A percentile compares a stretch with the other conserved stretches of the same genome.
Conservation (phyloP, 2,797 vertebrate species). For the Apodemus agrarius region DNA sequence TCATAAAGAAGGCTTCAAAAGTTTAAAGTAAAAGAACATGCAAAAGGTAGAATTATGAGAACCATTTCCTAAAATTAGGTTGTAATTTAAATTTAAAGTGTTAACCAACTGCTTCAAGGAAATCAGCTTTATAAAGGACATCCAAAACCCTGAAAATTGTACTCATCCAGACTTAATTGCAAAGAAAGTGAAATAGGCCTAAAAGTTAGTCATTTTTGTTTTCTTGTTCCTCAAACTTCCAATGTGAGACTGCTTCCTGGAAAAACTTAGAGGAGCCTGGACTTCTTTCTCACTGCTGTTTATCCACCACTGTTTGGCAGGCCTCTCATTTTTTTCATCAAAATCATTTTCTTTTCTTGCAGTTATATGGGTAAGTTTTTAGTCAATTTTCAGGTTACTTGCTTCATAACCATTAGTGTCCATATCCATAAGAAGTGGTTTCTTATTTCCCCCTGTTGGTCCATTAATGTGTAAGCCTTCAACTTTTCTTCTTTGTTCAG, state of each 20-base stretch:
- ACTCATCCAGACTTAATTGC: conserved; percentile 85
- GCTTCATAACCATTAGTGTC: conserved; percentile 93
- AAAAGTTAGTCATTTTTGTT: conserved; percentile 85
- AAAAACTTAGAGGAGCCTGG: conserved; percentile 87
- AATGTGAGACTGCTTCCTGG: conserved; percentile 85
- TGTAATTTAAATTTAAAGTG: conserved; percentile 74
- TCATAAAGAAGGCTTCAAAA: conserved; percentile 59
- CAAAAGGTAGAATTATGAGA: conserved; percentile 71
- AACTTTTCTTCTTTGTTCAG: conserved; percentile 85
- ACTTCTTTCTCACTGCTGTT: conserved; percentile 92
- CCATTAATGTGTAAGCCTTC: conserved; percentile 91
- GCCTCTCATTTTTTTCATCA: conserved; percentile 88
- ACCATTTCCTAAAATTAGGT: conserved; percentile 70
- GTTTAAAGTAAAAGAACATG: conserved; percentile 72
- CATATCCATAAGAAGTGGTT: conserved; percentile 85
- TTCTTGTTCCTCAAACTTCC: conserved; percentile 88
- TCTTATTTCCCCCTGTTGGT: conserved; percentile 85
- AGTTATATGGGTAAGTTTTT: conserved; percentile 86
- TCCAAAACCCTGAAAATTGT: conserved; percentile 90
- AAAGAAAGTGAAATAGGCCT: conserved; percentile 81
- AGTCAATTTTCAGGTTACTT: conserved; percentile 84
- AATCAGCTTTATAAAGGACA: conserved; percentile 86
- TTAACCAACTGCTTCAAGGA: conserved; percentile 75
- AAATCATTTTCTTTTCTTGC: conserved; percentile 86
- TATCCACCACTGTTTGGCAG: conserved; percentile 92